These are phyloP conservation scores for Chelon labrosus DNA, from an alignment of 2,797 vertebrate species.

Conservation along the genomic window DNA sequence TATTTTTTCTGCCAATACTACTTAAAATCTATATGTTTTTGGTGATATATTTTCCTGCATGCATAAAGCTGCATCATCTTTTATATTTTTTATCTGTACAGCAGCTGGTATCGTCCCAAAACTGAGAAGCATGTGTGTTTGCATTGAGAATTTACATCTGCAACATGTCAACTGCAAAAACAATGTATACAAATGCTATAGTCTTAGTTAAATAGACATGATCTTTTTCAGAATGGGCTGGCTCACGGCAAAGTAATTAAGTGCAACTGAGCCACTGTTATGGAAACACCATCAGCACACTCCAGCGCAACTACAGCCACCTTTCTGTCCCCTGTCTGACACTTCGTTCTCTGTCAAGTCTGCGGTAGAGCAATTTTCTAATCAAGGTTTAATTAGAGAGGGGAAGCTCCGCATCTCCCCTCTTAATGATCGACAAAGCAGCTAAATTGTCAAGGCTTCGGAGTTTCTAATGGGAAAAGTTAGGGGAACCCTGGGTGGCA, in stretches of 20 bases:
- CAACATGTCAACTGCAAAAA: not conserved
- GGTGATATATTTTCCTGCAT: too few species aligned
- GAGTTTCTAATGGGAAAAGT: conserved; percentile 70
- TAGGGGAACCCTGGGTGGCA: conserved; percentile 53
- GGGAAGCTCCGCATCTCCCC: conserved; percentile 61
- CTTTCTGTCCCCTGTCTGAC: conserved; percentile 26
- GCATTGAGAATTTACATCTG: not conserved
- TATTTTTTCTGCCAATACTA: too few species aligned
- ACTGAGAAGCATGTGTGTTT: not conserved
- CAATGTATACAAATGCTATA: not conserved
- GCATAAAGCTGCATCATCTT: too few species aligned
- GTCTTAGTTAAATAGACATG: not conserved
- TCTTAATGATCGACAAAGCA: conserved; percentile 69
- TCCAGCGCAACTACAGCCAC: conserved; percentile 27
- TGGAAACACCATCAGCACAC: conserved; percentile 48
- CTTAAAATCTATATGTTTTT: too few species aligned
- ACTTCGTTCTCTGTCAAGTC: conserved; percentile 34
- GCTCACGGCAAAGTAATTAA: not conserved
- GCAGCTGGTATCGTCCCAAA: too few species aligned
- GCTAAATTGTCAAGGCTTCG: conserved; percentile 70
- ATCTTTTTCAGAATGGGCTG: conserved; percentile 3
- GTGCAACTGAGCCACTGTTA: conserved; percentile 3
- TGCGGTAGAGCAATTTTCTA: conserved; percentile 73
- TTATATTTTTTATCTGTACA: too few species aligned
- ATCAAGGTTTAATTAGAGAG: conserved; percentile 80